Base-by-base conservation (phyloP, 2,888 invertebrate species). In the Thereva unica region DNA sequence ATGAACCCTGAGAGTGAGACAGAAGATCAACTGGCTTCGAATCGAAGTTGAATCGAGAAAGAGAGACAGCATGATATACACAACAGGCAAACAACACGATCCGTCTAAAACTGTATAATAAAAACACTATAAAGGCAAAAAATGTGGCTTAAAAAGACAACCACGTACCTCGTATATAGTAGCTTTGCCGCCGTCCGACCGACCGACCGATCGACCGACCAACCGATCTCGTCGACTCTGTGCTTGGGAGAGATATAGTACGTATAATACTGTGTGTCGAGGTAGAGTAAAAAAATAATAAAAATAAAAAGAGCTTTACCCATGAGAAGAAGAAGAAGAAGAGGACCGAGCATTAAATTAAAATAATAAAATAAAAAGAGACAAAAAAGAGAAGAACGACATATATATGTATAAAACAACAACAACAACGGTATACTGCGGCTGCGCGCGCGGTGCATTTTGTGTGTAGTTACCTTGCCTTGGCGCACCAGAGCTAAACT, bases 21-120 rank as follows among this genome's bases (percentile, higher is more conserved):
- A 10, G 64, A 41, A 47, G 23, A 23, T 23, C 1, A 1, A 23
- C 23, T 2, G 23, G 23, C 23, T 40, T 10, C 1, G 50, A 1
- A 38, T 8, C 5, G 12, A 6, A 9, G 23, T 4, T 40, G 10
- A 4, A 9, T 23, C 5, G 61, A 9, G 38, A 4, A 37, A 61
- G 37, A 23, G 61, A 50, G 61, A 34, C n/a, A 35, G 61, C 23
- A 23, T 2, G 1, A 23, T 23, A 23, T 23, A 23, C 2, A 23
- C 23, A 23, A 23, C 5, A 9, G n/a, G n/a, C n/a, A n/a, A n/a
- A 53, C 7, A 10, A 40, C 50, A 37, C 50, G 50, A 50, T 61
- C 61, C 61, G 50, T 61, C 61, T 61, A 50, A 61, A 61, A 23
- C 50, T 61, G 61, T 61, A 61, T 45, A 61, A 61, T 61, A 61